Base-by-base conservation (phyloP, 2,888 invertebrate genomes). In the Polydrusus tereticollis region DNA sequence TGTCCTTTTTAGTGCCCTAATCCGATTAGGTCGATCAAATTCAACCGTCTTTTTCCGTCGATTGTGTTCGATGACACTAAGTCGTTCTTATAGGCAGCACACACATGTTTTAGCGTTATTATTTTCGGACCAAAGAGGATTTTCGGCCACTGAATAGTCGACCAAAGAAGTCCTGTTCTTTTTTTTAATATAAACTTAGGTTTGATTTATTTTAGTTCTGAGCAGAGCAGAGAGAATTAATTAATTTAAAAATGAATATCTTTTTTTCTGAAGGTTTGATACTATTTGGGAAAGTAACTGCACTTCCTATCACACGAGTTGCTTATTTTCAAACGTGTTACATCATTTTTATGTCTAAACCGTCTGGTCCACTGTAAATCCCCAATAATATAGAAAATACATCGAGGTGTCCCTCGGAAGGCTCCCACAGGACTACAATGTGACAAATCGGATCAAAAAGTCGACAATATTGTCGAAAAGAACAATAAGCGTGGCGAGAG, bases 401-500 rank as follows among this genome's bases (percentile, higher is more conserved):
- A 84, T 84, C 84, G 83, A 82, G 79, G 81, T 77, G 82, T 82
- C 82, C 73, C 38, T 59, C 55, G 81, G 83, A 84, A 84, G 84
- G 84, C 83, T 85, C 85, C 85, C 84, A 84, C 84, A 83, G 83
- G 81, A 83, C 83, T 55, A 73, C 74, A 83, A 84, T 85, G 82
- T 83, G 85, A 85, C 86, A 86, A 86, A 86, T 86, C 86, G 86
- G 86, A 86, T 86, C 85, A 85, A 86, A 85, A 86, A 86, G 86
- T 86, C 86, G 86, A 85, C 85, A 85, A 86, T 85, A 85, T 86
- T 86, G 86, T 85, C 81, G 83, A 81, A 82, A 80, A 82, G 80
- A 82, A 85, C 84, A 85, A 85, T 84, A 78, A 83, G 82, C 82
- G 81, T 76, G 79, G 41, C 73, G 41, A 68, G 26, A 50, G 52